Conservation (phyloP, 2,888 invertebrate species). For the Lasioglossum lativentre region DNA sequence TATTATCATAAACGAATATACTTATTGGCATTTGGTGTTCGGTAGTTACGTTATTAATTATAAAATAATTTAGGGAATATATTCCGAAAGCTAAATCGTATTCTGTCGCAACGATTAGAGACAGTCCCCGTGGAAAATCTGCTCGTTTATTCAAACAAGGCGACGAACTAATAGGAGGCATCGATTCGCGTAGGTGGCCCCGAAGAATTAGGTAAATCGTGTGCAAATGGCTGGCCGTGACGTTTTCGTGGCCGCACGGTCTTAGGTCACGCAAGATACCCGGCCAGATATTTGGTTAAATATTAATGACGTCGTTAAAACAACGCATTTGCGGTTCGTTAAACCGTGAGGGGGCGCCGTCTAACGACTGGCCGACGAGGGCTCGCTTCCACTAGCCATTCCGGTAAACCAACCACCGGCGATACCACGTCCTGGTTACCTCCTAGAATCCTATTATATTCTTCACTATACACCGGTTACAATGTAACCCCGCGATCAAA, state of each 20-base stretch:
- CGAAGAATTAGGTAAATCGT: conserved; percentile 69
- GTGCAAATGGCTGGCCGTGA: conserved; percentile 51
- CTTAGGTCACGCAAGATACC: conserved; percentile 70
- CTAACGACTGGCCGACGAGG: conserved; percentile 76
- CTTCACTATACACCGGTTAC: conserved; percentile 32
- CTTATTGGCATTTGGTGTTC: not conserved
- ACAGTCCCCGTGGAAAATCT: not conserved
- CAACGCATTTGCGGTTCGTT: conserved; percentile 85
- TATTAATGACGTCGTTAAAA: conserved; percentile 85
- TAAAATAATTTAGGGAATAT: not conserved
- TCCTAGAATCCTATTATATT: conserved; percentile 24
- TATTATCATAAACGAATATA: too few relatives aligned
- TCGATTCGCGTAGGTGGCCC: conserved; percentile 29
- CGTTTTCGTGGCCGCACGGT: conserved; percentile 58
- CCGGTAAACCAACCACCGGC: conserved; percentile 71
- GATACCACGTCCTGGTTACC: conserved; percentile 29
- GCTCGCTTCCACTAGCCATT: conserved; percentile 73
- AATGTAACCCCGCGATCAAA: conserved; percentile 43
- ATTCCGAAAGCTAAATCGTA: not conserved
- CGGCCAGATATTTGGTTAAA: conserved; percentile 83
- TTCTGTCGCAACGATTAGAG: too few relatives aligned
- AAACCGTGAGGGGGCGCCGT: conserved; percentile 78
- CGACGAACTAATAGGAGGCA: conserved; percentile 17
- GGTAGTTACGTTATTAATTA: not conserved
- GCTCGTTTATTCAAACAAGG: conserved; percentile 6